These are phyloP conservation scores for Poecilia latipinna DNA, from an alignment of 2,113 vertebrate species.

Conservation along the genomic window DNA sequence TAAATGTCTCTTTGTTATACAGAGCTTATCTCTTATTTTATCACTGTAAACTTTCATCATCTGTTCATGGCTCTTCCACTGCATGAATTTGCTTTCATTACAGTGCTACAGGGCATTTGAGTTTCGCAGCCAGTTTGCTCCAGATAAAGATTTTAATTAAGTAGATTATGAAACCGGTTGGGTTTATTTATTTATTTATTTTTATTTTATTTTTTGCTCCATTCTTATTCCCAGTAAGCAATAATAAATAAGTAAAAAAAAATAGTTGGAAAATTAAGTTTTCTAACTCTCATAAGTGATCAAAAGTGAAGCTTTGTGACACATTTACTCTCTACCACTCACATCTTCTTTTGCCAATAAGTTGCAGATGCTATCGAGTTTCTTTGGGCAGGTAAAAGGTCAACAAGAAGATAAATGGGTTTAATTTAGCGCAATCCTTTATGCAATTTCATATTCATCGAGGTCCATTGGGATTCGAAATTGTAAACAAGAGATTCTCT, in stretches of 20 bases:
- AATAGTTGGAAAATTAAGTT: not conserved
- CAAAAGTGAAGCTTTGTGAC: not conserved
- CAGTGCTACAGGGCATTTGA: not conserved
- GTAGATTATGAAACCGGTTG: not conserved
- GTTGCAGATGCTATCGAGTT: conserved; percentile 15
- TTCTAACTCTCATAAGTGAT: not conserved
- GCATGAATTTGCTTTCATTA: not conserved
- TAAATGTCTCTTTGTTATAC: not conserved
- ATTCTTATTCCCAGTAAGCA: not conserved
- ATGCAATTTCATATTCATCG: conserved; percentile 17
- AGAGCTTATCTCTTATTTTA: not conserved
- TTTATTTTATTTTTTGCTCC: not conserved
- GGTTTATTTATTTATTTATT: not conserved
- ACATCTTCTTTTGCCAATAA: not conserved
- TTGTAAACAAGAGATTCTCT: conserved; percentile 11
- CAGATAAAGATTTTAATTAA: not conserved
- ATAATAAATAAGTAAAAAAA: not conserved
- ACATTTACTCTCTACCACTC: not conserved
- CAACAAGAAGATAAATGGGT: conserved; percentile 7
- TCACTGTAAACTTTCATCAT: not conserved
- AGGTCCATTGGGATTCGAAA: conserved; percentile 4
- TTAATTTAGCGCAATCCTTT: not conserved
- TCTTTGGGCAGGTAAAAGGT: not conserved
- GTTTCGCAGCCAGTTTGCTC: not conserved
- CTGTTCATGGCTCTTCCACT: not conserved